phyloP scores from a whole-genome alignment of 2,888 invertebrate species.

The Stegana nigrithorax region DNA sequence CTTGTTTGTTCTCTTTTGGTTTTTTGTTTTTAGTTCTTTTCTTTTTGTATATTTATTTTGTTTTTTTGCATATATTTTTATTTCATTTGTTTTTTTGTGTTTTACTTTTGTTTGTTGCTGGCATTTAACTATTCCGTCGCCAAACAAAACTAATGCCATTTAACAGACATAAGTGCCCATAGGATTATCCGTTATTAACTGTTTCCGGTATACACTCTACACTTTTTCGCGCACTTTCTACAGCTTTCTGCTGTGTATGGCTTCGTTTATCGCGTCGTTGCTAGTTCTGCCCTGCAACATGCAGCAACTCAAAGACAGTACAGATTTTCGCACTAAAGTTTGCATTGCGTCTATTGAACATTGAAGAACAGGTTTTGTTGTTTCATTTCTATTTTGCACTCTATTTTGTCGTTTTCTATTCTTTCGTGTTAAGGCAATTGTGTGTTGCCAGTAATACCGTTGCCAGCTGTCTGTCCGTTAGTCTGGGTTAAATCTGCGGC shows the following conservation, averaged over 20 bases:
- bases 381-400: no score
- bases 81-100: neutral
- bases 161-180: conserved; percentile 34
- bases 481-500: neutral
- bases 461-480: neutral
- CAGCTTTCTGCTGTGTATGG: no score
- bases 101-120: neutral
- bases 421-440: conserved; percentile 5
- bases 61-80: neutral
- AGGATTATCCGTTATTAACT: conserved; percentile 55
- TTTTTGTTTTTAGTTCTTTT: no score
- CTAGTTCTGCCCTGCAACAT: conserved; percentile 20
- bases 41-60: no score
- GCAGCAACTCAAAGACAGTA: conserved; percentile 28
- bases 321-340: conserved; percentile 30
- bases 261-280: neutral
- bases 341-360: conserved; percentile 25
- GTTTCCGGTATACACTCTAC: conserved; percentile 45
- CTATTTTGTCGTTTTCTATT: neutral
- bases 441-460: conserved; percentile 9
- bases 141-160: conserved; percentile 23
- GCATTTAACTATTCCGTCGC: no score
- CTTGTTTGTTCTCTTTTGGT: no score
- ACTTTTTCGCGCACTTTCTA: conserved; percentile 15
- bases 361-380: no score